Evolutionary conservation across 2,797 vertebrate species (phyloP), one percentile per base, ranked within the genome.

Genomic region (Lithobates sylvaticus): DNA sequence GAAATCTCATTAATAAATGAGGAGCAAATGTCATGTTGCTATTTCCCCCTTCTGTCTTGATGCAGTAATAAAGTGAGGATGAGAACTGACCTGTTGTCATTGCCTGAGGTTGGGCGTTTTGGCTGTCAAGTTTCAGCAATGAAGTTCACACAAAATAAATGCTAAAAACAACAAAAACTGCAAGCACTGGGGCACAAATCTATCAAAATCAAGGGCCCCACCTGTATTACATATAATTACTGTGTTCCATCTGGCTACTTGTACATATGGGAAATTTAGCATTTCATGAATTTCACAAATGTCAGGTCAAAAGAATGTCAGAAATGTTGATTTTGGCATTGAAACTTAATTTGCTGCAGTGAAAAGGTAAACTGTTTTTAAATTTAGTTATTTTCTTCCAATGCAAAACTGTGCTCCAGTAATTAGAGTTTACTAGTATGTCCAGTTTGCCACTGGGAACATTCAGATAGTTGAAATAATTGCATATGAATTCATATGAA

Each of bases 261-360:
- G 42, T 73, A 42, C 67, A 65, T 79, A 42, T 74, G 77, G 68
- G 77, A 85, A 85, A 74, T 72, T 44, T 34, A 47, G 26, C 74
- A 85, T 79, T 80, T 74, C 36, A 70, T 61, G 34, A 58, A 78
- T 61, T 78, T 78, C 13, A 67, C 78, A 74, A 85, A 85, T 74
- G 58, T 74, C 27, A 71, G 70, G 76, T 79, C 70, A 74, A 61
- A 42, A 78, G 58, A 67, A 72, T 79, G 69, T 74, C 34, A 67
- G 69, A 8, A 10, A 67, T 85, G 76, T 85, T 85, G 69, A 67
- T 85, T 76, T 85, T 85, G 84, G 84, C 76, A 73, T 9, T 67
- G 23, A 26, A 6, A 10, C 39, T 26, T 67, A 8, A 42, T 32
- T 29, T 50, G 10, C 68, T 64, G 21, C 54, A 34, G 32, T 64